These are phyloP conservation scores for Drosophila kanekoi DNA, from an alignment of 2,888 invertebrate species.

Conservation along the genomic window DNA sequence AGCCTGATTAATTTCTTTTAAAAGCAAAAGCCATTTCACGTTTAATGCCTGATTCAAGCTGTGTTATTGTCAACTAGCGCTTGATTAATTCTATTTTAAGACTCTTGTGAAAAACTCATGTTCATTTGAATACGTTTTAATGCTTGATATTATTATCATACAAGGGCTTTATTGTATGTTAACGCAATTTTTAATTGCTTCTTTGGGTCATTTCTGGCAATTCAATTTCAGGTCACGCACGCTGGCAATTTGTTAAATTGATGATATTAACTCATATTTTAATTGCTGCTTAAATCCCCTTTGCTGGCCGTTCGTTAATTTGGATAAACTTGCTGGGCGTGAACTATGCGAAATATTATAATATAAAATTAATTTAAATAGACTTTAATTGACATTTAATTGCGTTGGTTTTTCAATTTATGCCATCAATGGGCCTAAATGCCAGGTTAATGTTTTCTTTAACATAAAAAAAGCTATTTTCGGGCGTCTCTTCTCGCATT, in stretches of 20 bases:
- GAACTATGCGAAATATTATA: not conserved
- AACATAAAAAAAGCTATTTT: not conserved
- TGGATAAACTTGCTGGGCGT: not conserved
- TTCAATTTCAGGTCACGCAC: not conserved
- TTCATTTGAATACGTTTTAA: not conserved
- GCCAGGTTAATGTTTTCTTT: not conserved
- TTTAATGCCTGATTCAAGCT: not conserved
- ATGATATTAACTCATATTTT: slow-evolving; percentile 16
- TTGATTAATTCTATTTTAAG: too few species aligned
- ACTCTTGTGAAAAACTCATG: too few species aligned
- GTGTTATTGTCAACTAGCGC: not conserved
- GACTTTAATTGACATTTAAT: slow-evolving; percentile 32
- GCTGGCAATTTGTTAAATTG: slow-evolving; percentile 14
- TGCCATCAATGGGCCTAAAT: not conserved
- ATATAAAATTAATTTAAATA: not conserved
- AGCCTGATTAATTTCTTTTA: not conserved
- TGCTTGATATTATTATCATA: not conserved
- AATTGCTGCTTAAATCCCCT: slow-evolving; percentile 13
- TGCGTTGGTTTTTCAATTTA: not conserved
- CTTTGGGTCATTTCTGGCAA: not conserved
- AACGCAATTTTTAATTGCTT: slow-evolving; percentile 7
- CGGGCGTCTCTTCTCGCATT: not conserved
- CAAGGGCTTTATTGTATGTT: not conserved
- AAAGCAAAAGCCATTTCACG: not conserved
- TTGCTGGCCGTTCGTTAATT: slow-evolving; percentile 16